Evolutionary conservation across 1,140 invertebrate genomes (phyloP), one percentile per base, ranked within the genome.

Genomic region (Zaprionus nigranus): DNA sequence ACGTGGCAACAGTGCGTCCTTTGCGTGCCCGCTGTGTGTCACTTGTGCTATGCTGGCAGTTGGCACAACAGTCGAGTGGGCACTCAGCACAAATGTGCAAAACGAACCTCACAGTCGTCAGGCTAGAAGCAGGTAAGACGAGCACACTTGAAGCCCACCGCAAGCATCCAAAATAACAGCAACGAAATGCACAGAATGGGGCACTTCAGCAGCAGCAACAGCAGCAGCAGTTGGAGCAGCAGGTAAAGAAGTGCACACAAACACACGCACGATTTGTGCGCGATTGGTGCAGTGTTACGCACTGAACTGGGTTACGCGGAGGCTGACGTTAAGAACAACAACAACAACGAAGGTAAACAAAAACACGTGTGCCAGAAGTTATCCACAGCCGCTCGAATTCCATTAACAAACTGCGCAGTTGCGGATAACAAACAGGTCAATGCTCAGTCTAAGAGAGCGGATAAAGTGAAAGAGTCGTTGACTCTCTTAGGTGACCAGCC

Each of bases 11-110:
- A 56, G 36, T 54, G 60, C 56, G 68, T 62, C 63, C 62, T 70
- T 61, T 71, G 69, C 49, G 65, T 71, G 69, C 54, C 61, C 43
- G 26, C 43, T 68, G 51, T 78, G 26, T 67, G 59, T 77, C 69
- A 79, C 63, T 81, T 78, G 30, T 74, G 60, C 28, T 22, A 3
- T 49, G 78, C 71, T 73, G 70, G 62, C 75, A 75, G 82, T 61
- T 81, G 78, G 65, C 64, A 84, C 71, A 81, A 40, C 85, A 46
- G 40, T 88, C 75, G 62, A 88, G 84, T 78, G 79, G 71, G 62
- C 67, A 70, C 84, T 88, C 76, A 82, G 66, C 75, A 70, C 78
- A 88, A 88, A 88, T 88, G 85, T 90, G 84, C 85, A 88, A 88
- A 79, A 78, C 71, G 82, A 90, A 75, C 78, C 78, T 83, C 78